These are phyloP conservation scores for Turdus rufiventris DNA, from an alignment of 2,113 vertebrate species.

Conservation along the genomic window DNA sequence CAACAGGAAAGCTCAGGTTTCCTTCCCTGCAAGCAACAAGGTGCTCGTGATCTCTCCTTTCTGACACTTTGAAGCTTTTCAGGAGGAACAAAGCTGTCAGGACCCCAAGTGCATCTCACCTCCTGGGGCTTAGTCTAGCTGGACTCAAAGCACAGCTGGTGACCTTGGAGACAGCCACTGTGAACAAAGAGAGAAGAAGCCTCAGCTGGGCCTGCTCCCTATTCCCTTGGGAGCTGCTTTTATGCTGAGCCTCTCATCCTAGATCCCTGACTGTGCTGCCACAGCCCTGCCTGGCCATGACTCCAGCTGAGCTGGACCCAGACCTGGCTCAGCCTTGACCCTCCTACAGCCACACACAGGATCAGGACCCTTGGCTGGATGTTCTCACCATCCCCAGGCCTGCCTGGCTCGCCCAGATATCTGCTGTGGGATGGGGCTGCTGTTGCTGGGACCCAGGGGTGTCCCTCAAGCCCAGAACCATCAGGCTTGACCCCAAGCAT, in stretches of 20 bases:
- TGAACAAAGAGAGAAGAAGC: neutral
- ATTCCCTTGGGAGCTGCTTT: neutral
- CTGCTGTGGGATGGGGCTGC: fast-evolving
- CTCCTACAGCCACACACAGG: neutral
- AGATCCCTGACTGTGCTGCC: neutral
- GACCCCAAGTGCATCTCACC: fast-evolving
- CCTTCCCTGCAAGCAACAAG: neutral
- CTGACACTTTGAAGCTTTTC: neutral
- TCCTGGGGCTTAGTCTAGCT: neutral
- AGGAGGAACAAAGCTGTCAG: neutral
- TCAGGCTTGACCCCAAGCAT: neutral
- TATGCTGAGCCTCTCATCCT: neutral
- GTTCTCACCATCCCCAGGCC: neutral
- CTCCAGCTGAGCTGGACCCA: neutral
- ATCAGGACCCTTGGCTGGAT: neutral
- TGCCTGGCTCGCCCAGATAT: fast-evolving
- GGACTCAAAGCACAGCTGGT: neutral
- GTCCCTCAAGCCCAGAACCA: neutral
- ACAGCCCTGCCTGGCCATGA: neutral
- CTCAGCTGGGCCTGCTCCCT: neutral
- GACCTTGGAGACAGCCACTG: neutral
- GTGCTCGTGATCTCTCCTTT: neutral
- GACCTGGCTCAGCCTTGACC: fast-evolving
- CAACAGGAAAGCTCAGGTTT: neutral
- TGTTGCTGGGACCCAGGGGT: neutral